Percentiles rank a stretch among this genome's conserved stretches.
These are phyloP conservation scores for Porites evermanni DNA, from an alignment of 92 coral and sea anemone species.

Conservation along the genomic window DNA sequence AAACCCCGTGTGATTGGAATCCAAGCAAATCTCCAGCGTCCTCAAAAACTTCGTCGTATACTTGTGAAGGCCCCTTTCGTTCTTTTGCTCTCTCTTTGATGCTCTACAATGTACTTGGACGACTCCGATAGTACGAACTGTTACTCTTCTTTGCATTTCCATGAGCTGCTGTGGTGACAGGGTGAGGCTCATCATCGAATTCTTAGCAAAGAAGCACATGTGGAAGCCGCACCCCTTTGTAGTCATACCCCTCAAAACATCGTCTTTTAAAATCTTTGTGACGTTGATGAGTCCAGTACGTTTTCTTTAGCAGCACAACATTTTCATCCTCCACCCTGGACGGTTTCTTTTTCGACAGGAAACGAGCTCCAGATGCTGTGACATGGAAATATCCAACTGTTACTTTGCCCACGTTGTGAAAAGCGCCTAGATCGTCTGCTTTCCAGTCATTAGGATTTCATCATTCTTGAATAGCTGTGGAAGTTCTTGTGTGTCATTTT, in stretches of 20 bases:
- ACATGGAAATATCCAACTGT: not conserved
- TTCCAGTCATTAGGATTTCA: too few relatives aligned
- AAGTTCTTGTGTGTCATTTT: too few relatives aligned
- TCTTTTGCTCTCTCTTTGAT: not conserved
- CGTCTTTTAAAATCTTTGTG: not conserved
- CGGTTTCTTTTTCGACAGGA: not conserved
- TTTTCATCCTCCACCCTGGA: not conserved
- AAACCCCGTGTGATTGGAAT: not conserved
- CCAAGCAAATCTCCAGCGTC: constrained; percentile 15
- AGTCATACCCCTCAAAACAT: not conserved
- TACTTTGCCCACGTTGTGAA: not conserved
- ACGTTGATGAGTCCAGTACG: not conserved
- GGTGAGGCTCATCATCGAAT: constrained; percentile 7
- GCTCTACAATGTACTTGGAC: not conserved
- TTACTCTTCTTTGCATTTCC: not conserved
- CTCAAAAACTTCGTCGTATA: constrained; percentile 13
- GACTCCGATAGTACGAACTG: not conserved
- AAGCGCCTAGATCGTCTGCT: too few relatives aligned
- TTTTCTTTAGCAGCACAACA: not conserved
- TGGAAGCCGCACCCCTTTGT: not conserved
- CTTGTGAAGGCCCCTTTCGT: constrained; percentile 6
- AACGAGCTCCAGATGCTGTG: not conserved
- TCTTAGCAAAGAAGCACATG: not conserved
- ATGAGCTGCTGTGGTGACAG: not conserved
- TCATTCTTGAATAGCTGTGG: too few relatives aligned